Evolutionary conservation across 2,888 invertebrate genomes (phyloP), one percentile per base, ranked within the genome.

Genomic region (Watsonalla binaria): DNA sequence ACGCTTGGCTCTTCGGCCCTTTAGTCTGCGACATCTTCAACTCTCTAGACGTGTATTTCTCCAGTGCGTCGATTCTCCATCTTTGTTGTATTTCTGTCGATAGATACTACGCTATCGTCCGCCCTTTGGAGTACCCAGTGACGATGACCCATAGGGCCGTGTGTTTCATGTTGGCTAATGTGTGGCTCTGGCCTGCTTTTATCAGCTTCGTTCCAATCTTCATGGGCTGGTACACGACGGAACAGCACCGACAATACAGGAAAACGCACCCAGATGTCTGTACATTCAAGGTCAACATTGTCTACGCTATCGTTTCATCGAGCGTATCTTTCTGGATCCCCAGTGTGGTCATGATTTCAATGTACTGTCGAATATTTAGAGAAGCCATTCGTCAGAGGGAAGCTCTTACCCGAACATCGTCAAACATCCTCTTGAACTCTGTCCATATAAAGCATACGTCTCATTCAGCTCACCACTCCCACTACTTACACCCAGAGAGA

Each of bases 121-220:
- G 97, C 65, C 98, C 98, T 4, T 89, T 98, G 61, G 96, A 97
- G 80, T 98, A 98, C 80, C 97, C 97, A 9, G 93, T 96, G 46
- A 97, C 96, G 54, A 98, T 98, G 96, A 97, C 97, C 0, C 94
- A 95, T 71, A 92, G 93, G 65, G 95, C 96, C 5, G 95, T 95
- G 2, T 94, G 94, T 54, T 92, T 96, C 55, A 96, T 96, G 96
- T 85, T 97, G 45, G 94, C 95, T 52, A 94, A 96, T 51, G 98
- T 97, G 0, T 99, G 98, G 98, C 93, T 96, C 53, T 94, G 97
- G 75, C 98, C 98, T 0, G 96, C 96, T 0, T 92, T 98, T 59
- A 96, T 99, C 67, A 98, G 98, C 58, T 98, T 98, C 82, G 94
- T 98, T 54, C 98, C 98, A 46, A 98, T 98, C 56, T 97, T 98